phyloP scores from a whole-genome alignment of 2,888 invertebrate genomes.

The Coleophora deauratella region DNA sequence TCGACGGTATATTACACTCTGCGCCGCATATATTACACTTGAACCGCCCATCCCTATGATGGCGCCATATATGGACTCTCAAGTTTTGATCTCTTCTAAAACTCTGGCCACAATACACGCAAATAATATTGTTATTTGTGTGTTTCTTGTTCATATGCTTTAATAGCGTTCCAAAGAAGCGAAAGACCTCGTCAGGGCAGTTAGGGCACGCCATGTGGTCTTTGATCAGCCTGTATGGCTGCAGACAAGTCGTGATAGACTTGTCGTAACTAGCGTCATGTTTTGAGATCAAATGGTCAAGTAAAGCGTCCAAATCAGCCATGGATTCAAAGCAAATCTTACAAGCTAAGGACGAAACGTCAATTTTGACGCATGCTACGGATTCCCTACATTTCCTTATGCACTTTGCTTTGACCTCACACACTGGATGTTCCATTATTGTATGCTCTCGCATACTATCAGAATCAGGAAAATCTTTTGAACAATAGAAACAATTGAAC shows the following conservation, averaged over 20 bases:
- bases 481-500: conserved; percentile 64
- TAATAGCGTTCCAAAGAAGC: conserved; percentile 59
- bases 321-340: conserved; percentile 57
- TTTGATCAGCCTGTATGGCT: conserved; percentile 53
- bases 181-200: conserved; percentile 50
- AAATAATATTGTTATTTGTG: conserved; percentile 61
- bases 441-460: conserved; percentile 58
- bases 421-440: conserved; percentile 49
- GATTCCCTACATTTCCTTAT: conserved; percentile 61
- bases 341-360: conserved; percentile 51
- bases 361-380: conserved; percentile 61
- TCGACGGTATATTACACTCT: conserved; percentile 59
- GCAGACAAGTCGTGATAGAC: conserved; percentile 54
- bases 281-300: conserved; percentile 54
- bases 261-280: conserved; percentile 59
- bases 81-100: conserved; percentile 61
- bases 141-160: conserved; percentile 64
- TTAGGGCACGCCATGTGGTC: conserved; percentile 59
- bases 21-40: conserved; percentile 55
- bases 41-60: conserved; percentile 56
- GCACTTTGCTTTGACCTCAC: conserved; percentile 55
- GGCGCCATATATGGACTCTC: conserved; percentile 60
- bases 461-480: conserved; percentile 59
- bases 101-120: conserved; percentile 60
- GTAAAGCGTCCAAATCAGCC: conserved; percentile 40